Evolutionary conservation across 2,888 invertebrate genomes (phyloP).

Genomic region (Orchestes rusci): DNA sequence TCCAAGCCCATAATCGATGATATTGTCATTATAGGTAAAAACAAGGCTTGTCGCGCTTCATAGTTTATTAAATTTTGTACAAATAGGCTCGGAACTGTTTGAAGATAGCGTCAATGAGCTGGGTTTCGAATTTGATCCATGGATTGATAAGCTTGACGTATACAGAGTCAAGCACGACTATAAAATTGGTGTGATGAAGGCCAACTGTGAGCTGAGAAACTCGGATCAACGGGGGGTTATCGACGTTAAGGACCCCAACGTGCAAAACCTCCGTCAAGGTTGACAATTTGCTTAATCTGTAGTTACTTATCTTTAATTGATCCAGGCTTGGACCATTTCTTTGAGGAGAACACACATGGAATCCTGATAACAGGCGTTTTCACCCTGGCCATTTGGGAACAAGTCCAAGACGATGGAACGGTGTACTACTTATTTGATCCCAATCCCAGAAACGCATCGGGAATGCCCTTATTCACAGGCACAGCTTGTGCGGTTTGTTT

Average conservation of each 20-base stretch:
- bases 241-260: slow-evolving; percentile 44
- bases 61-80: too few relatives aligned
- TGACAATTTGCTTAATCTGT: slow-evolving; percentile 6
- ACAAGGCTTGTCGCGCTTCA: too few relatives aligned
- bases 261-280: slow-evolving; percentile 43
- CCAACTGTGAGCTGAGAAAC: slow-evolving; percentile 43
- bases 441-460: slow-evolving; percentile 41
- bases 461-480: slow-evolving; percentile 43
- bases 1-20: slow-evolving; percentile 52
- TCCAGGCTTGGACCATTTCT: slow-evolving; percentile 51
- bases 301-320: background rate
- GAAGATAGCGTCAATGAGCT: slow-evolving; percentile 46
- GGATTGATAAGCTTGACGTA: slow-evolving; percentile 49
- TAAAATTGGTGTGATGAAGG: slow-evolving; percentile 43
- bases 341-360: slow-evolving; percentile 49
- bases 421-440: slow-evolving; percentile 57
- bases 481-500: slow-evolving; percentile 50
- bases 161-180: slow-evolving; percentile 42
- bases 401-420: slow-evolving; percentile 35
- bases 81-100: slow-evolving; percentile 47
- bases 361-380: slow-evolving; percentile 45
- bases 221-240: slow-evolving; percentile 46
- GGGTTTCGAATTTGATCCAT: slow-evolving; percentile 50
- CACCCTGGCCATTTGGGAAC: slow-evolving; percentile 51
- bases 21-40: slow-evolving; percentile 46